phyloP scores from a whole-genome alignment of 2,888 invertebrate genomes.

The Leptura quadrifasciata region DNA sequence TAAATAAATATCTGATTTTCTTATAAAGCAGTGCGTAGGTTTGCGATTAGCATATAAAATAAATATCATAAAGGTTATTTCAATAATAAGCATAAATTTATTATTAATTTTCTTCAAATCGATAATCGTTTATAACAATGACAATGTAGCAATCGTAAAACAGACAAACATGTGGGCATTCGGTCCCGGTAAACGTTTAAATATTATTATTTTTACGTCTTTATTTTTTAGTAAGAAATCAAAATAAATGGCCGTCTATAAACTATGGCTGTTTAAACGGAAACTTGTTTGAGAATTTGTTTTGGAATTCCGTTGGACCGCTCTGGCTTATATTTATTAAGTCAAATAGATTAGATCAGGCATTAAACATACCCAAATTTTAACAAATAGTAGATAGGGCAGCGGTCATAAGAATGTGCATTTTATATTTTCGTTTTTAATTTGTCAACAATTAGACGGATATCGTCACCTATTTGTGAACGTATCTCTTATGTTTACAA shows the following conservation, averaged over 20 bases:
- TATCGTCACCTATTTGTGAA: background rate
- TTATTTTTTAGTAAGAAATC: slow-evolving; percentile 31
- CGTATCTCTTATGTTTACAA: background rate
- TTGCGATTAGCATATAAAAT: slow-evolving; percentile 48
- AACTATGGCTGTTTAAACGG: background rate
- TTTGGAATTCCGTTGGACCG: slow-evolving; percentile 13
- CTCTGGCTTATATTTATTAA: slow-evolving; percentile 4
- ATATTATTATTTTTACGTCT: slow-evolving; percentile 31
- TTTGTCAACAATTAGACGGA: background rate
- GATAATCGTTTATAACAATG: slow-evolving; percentile 42
- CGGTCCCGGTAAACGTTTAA: slow-evolving; percentile 12
- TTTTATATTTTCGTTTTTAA: background rate
- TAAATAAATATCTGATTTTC: slow-evolving; percentile 29
- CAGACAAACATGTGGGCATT: slow-evolving; percentile 7
- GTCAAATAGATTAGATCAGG: slow-evolving; percentile 27
- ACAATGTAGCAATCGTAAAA: slow-evolving; percentile 5
- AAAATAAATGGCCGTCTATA: slow-evolving; percentile 25
- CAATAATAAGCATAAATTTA: slow-evolving; percentile 50
- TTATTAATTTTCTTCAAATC: slow-evolving; percentile 49
- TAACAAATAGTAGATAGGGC: background rate
- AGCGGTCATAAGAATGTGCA: background rate
- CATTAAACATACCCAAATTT: slow-evolving; percentile 12
- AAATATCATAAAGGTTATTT: slow-evolving; percentile 47
- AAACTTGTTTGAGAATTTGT: slow-evolving; percentile 32
- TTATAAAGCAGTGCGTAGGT: slow-evolving; percentile 45